These are phyloP conservation scores for Pomacea canaliculata DNA, from an alignment of 2,888 invertebrate genomes.

Conservation along the genomic window DNA sequence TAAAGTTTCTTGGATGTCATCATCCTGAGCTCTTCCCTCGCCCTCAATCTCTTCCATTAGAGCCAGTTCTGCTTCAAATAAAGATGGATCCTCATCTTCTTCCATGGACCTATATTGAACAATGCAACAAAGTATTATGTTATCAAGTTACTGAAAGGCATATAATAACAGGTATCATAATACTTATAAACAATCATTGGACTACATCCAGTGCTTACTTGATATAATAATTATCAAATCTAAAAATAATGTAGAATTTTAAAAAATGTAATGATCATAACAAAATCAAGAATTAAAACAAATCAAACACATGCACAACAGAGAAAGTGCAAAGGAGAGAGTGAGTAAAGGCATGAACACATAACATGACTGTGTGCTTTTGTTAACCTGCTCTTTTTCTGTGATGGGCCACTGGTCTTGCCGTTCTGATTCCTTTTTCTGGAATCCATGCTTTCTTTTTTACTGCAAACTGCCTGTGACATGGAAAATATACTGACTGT, in stretches of 20 bases:
- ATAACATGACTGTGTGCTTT: background rate
- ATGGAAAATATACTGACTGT: too few relatives aligned
- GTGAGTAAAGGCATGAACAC: background rate
- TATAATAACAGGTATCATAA: too few relatives aligned
- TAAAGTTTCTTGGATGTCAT: conserved; percentile 22
- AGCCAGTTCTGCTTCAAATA: conserved; percentile 81
- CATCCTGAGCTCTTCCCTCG: conserved; percentile 47
- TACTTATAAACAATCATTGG: too few relatives aligned
- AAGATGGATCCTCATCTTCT: conserved; percentile 59
- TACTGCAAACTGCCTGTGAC: too few relatives aligned
- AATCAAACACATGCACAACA: too few relatives aligned
- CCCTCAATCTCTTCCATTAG: conserved; percentile 75
- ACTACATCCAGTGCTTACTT: too few relatives aligned
- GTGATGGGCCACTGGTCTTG: conserved; percentile 6
- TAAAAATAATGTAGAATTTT: too few relatives aligned
- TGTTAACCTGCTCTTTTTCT: conserved; percentile 17
- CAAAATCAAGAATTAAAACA: too few relatives aligned
- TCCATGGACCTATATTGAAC: conserved; percentile 33
- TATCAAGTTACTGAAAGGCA: background rate
- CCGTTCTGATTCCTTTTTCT: background rate
- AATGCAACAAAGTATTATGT: background rate
- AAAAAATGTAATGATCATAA: too few relatives aligned
- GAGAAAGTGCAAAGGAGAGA: too few relatives aligned
- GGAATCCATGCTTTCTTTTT: too few relatives aligned
- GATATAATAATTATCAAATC: too few relatives aligned